Base-by-base conservation (phyloP, 2,888 invertebrate species). In the Idaea biselata region DNA sequence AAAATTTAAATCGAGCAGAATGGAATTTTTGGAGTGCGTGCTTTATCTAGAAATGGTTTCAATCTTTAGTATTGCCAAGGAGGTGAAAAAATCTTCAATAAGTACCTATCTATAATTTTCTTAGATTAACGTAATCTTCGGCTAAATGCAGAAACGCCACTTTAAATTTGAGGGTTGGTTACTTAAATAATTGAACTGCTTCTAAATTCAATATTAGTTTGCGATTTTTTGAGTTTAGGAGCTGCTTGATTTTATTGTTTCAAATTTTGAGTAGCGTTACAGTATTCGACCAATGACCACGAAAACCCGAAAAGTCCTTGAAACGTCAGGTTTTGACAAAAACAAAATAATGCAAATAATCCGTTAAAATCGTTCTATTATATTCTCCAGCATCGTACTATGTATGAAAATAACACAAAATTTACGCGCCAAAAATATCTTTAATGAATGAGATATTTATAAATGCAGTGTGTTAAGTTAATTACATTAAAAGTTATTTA, bases 11-110 rank as follows among this genome's bases (percentile, higher is more conserved):
- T 76, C 77, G 79, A 74, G 78, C 79, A 79, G 83, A 87, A 87
- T 87, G 74, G 85, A 87, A 87, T 87, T 88, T 84, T 83, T 80
- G 75, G 82, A 82, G 80, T 83, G 85, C 86, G 83, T 88, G 84
- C 86, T 82, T 81, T 86, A 88, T 87, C 86, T 81, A 76, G 79
- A 76, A 81, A 83, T 83, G 76, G 81, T 71, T 74, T 76, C 76
- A 77, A 81, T 83, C 81, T 76, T 65, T 53, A 17, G 59, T 76
- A 44, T 8, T 44, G 44, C 11, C 44, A 44, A 8, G 44, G 44
- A 44, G 11, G 44, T 44, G 44, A 11, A 11, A 14, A 44, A 44
- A 70, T 68, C 44, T 14, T 11, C 11, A 14, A 8, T 44, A 6
- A 2, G 32, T 32, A 32, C 32, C 32, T 32, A 44, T 1, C 44